Evolutionary conservation across 2,888 invertebrate species (phyloP).

Genomic region (Himalopsyche japonica): DNA sequence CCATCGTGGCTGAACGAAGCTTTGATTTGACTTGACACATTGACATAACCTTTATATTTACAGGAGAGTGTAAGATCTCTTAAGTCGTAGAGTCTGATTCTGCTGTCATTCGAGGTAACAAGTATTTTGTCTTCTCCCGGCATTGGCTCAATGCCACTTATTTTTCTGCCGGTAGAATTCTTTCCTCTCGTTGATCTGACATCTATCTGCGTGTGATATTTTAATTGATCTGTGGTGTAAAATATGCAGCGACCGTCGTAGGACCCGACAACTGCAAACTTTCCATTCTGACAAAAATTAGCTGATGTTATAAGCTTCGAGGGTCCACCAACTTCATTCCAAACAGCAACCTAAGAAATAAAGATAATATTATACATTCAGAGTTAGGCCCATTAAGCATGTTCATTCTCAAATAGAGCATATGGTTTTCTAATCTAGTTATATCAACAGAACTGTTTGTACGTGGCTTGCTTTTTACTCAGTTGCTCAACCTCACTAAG

Average conservation of each 20-base stretch:
- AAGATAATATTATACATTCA: too few relatives aligned
- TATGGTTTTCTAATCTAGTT: too few relatives aligned
- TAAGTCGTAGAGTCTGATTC: conserved; percentile 93
- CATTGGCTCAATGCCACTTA: conserved; percentile 97
- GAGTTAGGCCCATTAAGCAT: too few relatives aligned
- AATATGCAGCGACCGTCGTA: conserved; percentile 99
- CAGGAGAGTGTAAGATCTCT: conserved; percentile 92
- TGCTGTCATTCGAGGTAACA: conserved; percentile 96
- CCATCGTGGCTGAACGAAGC: conserved; percentile 98
- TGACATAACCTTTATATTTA: conserved; percentile 92
- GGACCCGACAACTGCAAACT: conserved; percentile 97
- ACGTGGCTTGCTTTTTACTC: too few relatives aligned
- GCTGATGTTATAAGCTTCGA: conserved; percentile 95
- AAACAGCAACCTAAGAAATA: conserved; percentile 76
- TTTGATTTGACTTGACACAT: conserved; percentile 95
- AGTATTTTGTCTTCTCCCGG: conserved; percentile 94
- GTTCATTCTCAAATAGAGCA: too few relatives aligned
- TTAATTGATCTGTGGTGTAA: conserved; percentile 96
- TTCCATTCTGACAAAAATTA: conserved; percentile 96
- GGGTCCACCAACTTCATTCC: conserved; percentile 96
- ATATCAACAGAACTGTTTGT: too few relatives aligned
- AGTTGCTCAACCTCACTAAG: too few relatives aligned
- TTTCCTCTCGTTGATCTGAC: conserved; percentile 94
- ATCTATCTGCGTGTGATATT: conserved; percentile 97
- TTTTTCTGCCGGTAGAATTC: conserved; percentile 92